Evolutionary conservation across 2,888 invertebrate species (phyloP), one percentile per base, ranked within the genome.

Genomic region (Agriopis marginaria): DNA sequence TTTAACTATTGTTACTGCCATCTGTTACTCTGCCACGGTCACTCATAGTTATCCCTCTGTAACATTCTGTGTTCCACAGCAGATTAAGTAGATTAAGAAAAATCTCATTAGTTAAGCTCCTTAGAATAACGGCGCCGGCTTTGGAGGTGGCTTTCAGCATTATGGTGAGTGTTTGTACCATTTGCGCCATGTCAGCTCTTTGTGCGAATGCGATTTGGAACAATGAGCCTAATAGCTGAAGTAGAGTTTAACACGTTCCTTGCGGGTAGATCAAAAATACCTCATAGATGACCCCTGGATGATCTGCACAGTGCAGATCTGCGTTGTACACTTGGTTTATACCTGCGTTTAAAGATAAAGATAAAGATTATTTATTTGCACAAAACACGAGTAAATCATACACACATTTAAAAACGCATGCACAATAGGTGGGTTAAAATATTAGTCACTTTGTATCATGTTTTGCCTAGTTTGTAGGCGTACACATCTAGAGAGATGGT

Each of bases 31-130:
- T 5, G 14, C 44, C 23, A 7, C 6, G 42, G 10, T 56, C 14
- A 56, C 2, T 7, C n/a, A 8, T 4, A 58, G 51, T 51, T 42
- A 7, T 40, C 23, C 39, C 53, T 62, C 53, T 53, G 17, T 10
- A 12, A 0, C 9, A 11, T 49, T 51, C n/a, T 42, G 10, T 42
- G 11, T n/a, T 61, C 50, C 17, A 7, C 32, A 8, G 54, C 68
- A 64, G 64, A 69, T 65, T 65, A 58, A 65, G 17, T 53, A 58
- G 62, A 69, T 69, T 69, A 69, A 58, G 69, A 69, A 69, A 65
- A 69, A 69, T 62, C 65, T 65, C 69, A 65, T 69, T 65, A 69
- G 56, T 51, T 69, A 65, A 69, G 61, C 65, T 55, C 23, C 51
- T 68, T 68, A 50, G 50, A 64, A 68, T 60, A 64, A 60, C 54